Evolutionary conservation across 1,140 invertebrate species (phyloP).

Genomic region (Trachelipus rathkii): DNA sequence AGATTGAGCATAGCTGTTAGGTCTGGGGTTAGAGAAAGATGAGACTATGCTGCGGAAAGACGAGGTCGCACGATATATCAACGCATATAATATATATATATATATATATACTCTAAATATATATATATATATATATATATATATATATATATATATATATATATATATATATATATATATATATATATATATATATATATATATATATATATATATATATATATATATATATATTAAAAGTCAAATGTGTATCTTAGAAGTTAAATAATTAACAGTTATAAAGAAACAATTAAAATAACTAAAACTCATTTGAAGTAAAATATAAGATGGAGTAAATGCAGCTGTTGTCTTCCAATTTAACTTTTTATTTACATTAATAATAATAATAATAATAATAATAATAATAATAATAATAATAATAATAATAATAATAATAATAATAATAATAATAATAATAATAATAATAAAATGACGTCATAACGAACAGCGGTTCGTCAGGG

Average conservation of each 20-base stretch:
- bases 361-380: neutral
- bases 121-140: conserved; percentile 25
- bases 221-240: too few species aligned
- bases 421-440: conserved; percentile 26
- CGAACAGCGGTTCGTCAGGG: neutral
- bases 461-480: neutral
- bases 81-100: conserved; percentile 25
- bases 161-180: conserved; percentile 2
- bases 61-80: too few species aligned
- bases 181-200: conserved; percentile 10
- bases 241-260: too few species aligned
- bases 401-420: conserved; percentile 17
- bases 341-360: too few species aligned
- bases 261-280: too few species aligned
- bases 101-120: neutral
- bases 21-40: too few species aligned
- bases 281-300: too few species aligned
- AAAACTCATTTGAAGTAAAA: too few species aligned
- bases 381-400: neutral
- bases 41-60: too few species aligned
- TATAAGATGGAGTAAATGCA: too few species aligned
- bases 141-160: conserved; percentile 14
- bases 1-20: too few species aligned
- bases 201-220: neutral
- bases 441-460: conserved; percentile 52